Conservation (phyloP, 35 echinoderm and acorn worm genomes). For the Stichopus chloronotus region DNA sequence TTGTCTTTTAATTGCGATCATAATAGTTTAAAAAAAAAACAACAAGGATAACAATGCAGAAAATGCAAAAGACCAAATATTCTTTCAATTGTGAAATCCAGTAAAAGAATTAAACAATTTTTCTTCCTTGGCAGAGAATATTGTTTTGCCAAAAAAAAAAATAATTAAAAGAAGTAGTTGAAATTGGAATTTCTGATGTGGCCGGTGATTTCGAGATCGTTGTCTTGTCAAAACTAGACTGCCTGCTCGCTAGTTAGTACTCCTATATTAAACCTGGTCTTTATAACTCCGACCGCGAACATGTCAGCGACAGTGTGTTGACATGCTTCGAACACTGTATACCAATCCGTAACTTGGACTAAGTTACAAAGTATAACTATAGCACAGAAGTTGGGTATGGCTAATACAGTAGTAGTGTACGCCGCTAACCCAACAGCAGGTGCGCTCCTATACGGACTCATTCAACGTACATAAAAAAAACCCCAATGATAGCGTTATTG, state of each 20-base stretch:
- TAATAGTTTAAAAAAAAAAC: background rate
- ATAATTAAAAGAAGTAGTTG: background rate
- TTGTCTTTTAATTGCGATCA: background rate
- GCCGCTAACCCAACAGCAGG: conserved; percentile 43
- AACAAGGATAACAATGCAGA: background rate
- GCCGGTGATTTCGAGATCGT: background rate
- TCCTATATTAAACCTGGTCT: conserved; percentile 33
- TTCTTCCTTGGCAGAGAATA: conserved; percentile 13
- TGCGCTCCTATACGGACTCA: background rate
- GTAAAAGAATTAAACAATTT: background rate
- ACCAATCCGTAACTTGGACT: conserved; percentile 40
- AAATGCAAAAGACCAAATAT: background rate
- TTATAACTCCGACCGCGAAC: conserved; percentile 19
- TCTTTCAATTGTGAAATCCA: background rate
- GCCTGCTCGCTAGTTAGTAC: background rate
- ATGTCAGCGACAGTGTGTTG: conserved; percentile 48
- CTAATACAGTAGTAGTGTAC: background rate
- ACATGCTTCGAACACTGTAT: conserved; percentile 50
- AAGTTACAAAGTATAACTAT: conserved; percentile 56
- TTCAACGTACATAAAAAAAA: conserved; percentile 37
- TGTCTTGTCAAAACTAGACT: conserved; percentile 1
- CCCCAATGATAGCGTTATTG: conserved; percentile 54
- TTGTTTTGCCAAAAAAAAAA: background rate
- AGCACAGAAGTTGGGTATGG: conserved; percentile 34
- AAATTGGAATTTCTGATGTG: background rate